Evolutionary conservation across 2,888 invertebrate species (phyloP), one percentile per base, ranked within the genome.

Genomic region (Drosophila pegasa): DNA sequence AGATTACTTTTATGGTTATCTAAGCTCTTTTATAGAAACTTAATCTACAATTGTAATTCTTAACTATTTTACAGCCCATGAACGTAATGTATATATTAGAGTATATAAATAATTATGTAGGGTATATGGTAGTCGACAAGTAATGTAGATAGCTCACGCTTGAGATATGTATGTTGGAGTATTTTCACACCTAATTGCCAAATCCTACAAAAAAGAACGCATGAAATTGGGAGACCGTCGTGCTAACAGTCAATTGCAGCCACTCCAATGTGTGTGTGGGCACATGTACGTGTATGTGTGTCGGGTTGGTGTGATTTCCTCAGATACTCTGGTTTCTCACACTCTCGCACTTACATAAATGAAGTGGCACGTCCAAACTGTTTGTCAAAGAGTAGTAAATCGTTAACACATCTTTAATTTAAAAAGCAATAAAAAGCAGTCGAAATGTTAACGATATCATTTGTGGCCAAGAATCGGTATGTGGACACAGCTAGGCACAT

Each of bases 371-470:
- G 51, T 57, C 38, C 31, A 41, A 51, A 12, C 37, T 54, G 55
- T 59, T 56, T 59, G 40, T 20, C 48, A 55, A 67, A 66, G 58
- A 66, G 31, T 33, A 59, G 41, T 55, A 55, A 45, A 61, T 66
- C 66, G 58, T 71, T 72, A 72, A 37, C 71, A 72, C 72, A 37
- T 61, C 54, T 66, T 51, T 38, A 65, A 60, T 71, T 48, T 35
- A 38, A 54, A 50, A 54, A 50, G 41, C 57, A 54, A 60, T 56
- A 50, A 52, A 52, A 50, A 54, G 31, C 52, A 54, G 33, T 58
- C 43, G 38, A 22, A 71, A 55, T 59, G 38, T 45, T 51, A 40
- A 35, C 41, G 40, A 64, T 57, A 61, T 54, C 25, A 61, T 47
- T 47, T 63, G 35, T 12, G 35, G 16, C 16, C 35, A 8, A 18